Conservation (phyloP, 92 coral and sea anemone species). For the Phymanthus crucifer region DNA sequence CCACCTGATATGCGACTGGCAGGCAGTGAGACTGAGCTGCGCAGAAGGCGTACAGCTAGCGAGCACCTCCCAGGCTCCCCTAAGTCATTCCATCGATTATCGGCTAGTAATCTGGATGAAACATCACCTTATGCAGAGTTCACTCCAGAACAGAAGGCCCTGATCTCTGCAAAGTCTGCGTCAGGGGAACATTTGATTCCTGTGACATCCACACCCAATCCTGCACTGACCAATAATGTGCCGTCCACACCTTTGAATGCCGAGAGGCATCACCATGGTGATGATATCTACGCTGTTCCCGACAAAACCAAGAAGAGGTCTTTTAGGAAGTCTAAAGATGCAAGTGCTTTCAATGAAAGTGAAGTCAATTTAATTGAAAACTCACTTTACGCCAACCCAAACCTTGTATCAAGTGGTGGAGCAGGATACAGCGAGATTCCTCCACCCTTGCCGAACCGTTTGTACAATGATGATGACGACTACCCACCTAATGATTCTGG, state of each 20-base stretch:
- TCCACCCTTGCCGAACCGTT: constrained; percentile 72
- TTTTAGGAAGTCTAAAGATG: constrained; percentile 70
- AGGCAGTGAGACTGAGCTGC: constrained; percentile 32
- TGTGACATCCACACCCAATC: constrained; percentile 83
- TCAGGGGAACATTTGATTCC: constrained; percentile 55
- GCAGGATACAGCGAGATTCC: constrained; percentile 10
- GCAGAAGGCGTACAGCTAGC: constrained; percentile 65
- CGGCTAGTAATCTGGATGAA: constrained; percentile 60
- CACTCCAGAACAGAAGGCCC: constrained; percentile 20
- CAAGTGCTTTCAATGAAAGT: constrained; percentile 67
- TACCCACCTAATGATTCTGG: constrained; percentile 49
- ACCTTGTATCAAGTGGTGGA: constrained; percentile 36
- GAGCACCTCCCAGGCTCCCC: constrained; percentile 66
- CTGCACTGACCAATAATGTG: constrained; percentile 53
- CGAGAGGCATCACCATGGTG: constrained; percentile 27
- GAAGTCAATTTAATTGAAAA: constrained; percentile 80
- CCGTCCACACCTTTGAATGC: constrained; percentile 58
- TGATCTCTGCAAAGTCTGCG: constrained; percentile 31
- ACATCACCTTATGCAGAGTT: constrained; percentile 89
- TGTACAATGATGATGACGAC: constrained; percentile 52
- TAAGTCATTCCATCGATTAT: constrained; percentile 32
- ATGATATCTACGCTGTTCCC: constrained; percentile 39
- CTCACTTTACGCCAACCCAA: constrained; percentile 74
- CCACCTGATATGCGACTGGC: constrained; percentile 56
- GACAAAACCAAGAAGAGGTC: constrained; percentile 71